Evolutionary conservation across 2,888 invertebrate species (phyloP), one percentile per base, ranked within the genome.

Genomic region (Dolichopus griseipennis): DNA sequence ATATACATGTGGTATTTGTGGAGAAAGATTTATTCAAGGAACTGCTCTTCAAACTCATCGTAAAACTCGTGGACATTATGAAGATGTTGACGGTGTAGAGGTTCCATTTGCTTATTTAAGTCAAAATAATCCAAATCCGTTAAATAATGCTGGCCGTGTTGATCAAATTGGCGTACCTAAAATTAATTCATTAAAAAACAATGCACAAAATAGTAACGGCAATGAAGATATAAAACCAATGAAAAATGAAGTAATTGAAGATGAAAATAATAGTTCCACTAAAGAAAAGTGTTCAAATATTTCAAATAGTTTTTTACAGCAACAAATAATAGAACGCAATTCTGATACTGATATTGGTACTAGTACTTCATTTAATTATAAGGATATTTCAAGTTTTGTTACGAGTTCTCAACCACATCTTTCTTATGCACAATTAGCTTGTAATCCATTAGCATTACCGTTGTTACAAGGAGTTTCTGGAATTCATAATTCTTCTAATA

Each of bases 21-120:
- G 87, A 0, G 87, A 88, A 22, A 82, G 88, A 21, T 90, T 89
- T 72, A 89, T 89, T 73, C 88, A 88, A 82, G 85, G 85, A 1
- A 84, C 85, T 10, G 84, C 85, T 22, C 76, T 89, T 52, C 88
- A 88, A 73, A 85, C 85, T 34, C 89, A 89, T 75, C 83, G 87
- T 27, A 82, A 87, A 43, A 83, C 85, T 3, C 64, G 33, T 33
- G 64, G 64, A 15, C 64, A 64, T 64, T 64, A 22, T 15, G 64
- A 64, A 64, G 79, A 61, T 75, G 37, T 37, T 8, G 27, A 22
- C 7, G 33, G 33, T 22, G 64, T 33, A 2, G 22, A 64, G 12
- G 27, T 33, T 15, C 64, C 64, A 64, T 64, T 64, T 64, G 21
- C 27, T 33, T n/a, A 37, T 37, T 37, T 37, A 37, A 37, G 37